Evolutionary conservation across 2,797 vertebrate genomes (phyloP), one percentile per base, ranked within the genome.

Genomic region (Semotilus atromaculatus): DNA sequence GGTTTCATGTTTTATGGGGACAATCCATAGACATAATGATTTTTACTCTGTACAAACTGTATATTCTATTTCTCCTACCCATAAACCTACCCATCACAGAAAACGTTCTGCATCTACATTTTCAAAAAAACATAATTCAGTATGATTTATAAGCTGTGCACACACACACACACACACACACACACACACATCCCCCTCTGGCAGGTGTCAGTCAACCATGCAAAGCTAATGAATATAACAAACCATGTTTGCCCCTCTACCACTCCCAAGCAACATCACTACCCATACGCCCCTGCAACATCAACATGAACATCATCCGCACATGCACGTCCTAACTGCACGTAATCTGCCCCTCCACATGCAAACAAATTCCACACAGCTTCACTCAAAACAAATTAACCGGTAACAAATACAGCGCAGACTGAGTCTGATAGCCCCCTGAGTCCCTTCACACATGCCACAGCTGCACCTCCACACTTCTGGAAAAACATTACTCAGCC

Each of bases 401-500:
- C 34, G 13, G 13, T 66, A 67, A 80, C 26, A 67, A 79, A 87
- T 48, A n/a, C 55, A 36, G 51, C 18, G 10, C 68, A 6, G 21
- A 43, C 64, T 19, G 40, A 53, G 51, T 70, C 60, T 31, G 82
- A 84, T 81, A 72, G 53, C 9, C 43, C 48, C 86, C 77, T 38
- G 71, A 16, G 48, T 67, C 40, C 23, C 58, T 45, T 73, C 51
- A 45, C 43, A 53, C 73, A 58, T 16, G 23, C 67, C 29, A 34
- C 55, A 72, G 81, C 81, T 79, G 86, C 81, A 75, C 23, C 1
- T 26, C n/a, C 51, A 0, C 34, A 64, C 3, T 43, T 31, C 43
- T 48, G 43, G 72, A 55, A 80, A 80, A 81, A 68, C 82, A 85
- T 87, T 79, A 75, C 78, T 75, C 36, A 74, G 77, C 43, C 72